Base-by-base conservation (phyloP, 2,113 vertebrate genomes). In the Periophthalmodon schlosseri region DNA sequence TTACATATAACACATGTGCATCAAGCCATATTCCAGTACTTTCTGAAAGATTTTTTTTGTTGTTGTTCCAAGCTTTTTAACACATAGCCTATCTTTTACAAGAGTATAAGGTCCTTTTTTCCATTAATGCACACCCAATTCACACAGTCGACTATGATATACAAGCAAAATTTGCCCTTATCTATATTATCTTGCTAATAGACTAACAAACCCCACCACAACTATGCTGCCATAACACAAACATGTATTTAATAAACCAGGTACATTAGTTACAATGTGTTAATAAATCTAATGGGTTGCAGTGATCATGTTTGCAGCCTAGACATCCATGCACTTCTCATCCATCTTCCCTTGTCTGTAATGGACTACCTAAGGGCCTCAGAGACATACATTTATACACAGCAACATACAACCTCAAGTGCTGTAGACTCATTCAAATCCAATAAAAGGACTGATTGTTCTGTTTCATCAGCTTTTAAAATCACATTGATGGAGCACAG, bases 401-500 rank as follows among this genome's bases (percentile, higher is more conserved):
- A 24, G 21, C 0, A 36, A 56, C 44, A 69, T 69, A 4, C 54
- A 3, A 13, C 20, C 24, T 20, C 9, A 23, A 68, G 8, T 64
- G n/a, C 56, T 66, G 72, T 74, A 68, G 67, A 78, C 78, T 79
- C 77, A 68, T 15, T 71, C 74, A 47, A 49, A 75, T 67, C 70
- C 16, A 71, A 73, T 70, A 54, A 56, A 77, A 70, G 49, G 39
- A 46, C 33, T 2, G 4, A 47, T 33, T 24, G 58, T 65, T 71
- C 39, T 16, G 57, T 75, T 15, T 75, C 57, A 77, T 77, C 14
- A 60, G 68, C 21, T 72, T 72, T 36, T 28, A 21, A 21, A 39
- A 65, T 46, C 21, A 15, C 56, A 82, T 78, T 46, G 67, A 73
- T 74, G 70, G 75, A 70, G 69, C 78, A 46, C 58, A 80, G 80